These are phyloP conservation scores for Deroplatys truncata DNA, from an alignment of 2,888 invertebrate genomes.

Conservation along the genomic window DNA sequence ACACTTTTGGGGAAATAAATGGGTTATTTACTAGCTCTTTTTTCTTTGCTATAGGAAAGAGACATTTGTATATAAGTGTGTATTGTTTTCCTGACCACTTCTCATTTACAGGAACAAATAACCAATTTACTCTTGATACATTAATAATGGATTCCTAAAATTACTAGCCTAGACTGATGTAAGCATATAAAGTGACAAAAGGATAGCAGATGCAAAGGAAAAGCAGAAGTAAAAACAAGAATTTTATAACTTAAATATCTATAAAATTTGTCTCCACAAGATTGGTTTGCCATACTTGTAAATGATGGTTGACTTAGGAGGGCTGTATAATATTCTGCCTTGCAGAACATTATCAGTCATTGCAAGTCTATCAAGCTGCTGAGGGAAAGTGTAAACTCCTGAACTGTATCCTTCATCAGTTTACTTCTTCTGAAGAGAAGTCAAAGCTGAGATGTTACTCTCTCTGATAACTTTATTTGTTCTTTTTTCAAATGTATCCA, in stretches of 20 bases:
- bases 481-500: not conserved
- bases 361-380: not conserved
- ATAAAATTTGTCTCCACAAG: too few relatives aligned
- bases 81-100: too few relatives aligned
- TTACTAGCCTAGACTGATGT: too few relatives aligned
- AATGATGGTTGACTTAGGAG: not conserved
- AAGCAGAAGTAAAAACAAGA: not conserved
- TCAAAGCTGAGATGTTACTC: not conserved
- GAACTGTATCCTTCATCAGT: not conserved
- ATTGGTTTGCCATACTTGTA: not conserved
- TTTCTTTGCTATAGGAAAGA: too few relatives aligned
- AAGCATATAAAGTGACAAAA: not conserved
- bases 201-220: not conserved
- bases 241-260: not conserved
- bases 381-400: not conserved
- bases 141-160: too few relatives aligned
- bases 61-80: too few relatives aligned
- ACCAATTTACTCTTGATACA: too few relatives aligned
- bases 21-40: too few relatives aligned
- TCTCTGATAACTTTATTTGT: not conserved
- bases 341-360: not conserved
- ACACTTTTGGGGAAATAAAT: too few relatives aligned
- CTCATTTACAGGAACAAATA: too few relatives aligned
- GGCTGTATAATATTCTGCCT: not conserved
- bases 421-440: not conserved